A percentile compares a stretch with the other conserved stretches of the same genome.
Conservation (phyloP, 2,797 vertebrate genomes). For the Paedocypris micromegethes region DNA sequence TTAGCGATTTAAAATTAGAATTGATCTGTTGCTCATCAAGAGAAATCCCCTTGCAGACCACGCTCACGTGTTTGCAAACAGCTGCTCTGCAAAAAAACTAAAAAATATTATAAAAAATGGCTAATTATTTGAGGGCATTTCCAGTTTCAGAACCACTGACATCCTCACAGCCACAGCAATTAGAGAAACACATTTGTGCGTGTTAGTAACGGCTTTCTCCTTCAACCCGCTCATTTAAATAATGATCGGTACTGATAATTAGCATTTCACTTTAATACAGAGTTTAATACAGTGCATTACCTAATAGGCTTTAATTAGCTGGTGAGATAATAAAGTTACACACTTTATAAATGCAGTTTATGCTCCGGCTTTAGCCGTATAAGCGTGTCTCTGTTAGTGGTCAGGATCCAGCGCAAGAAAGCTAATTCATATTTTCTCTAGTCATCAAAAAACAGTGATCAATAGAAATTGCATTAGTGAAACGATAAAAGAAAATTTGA, state of each 20-base stretch:
- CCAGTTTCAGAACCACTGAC: conserved; percentile 14
- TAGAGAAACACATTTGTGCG: conserved; percentile 13
- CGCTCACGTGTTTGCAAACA: conserved; percentile 17
- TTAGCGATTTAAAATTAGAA: too few species aligned
- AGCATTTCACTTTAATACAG: background rate
- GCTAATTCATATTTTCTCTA: conserved; percentile 52
- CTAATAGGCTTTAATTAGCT: background rate
- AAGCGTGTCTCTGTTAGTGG: conserved; percentile 23
- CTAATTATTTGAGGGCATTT: conserved; percentile 24
- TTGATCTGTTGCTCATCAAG: too few species aligned
- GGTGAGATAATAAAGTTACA: background rate
- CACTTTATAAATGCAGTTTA: background rate
- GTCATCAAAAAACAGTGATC: conserved; percentile 15
- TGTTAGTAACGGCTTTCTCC: conserved; percentile 8
- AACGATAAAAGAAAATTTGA: background rate
- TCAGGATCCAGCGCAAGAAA: conserved; percentile 36
- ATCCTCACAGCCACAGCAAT: conserved; percentile 18
- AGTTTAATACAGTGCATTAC: background rate
- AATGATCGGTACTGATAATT: conserved; percentile 4
- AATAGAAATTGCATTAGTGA: background rate
- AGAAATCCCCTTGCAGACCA: background rate
- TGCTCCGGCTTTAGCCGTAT: conserved; percentile 2
- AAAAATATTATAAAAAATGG: conserved; percentile 11
- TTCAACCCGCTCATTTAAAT: background rate
- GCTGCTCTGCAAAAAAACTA: background rate